phyloP scores from a whole-genome alignment of 23 tunicate genomes.

The Trididemnum nubilum region DNA sequence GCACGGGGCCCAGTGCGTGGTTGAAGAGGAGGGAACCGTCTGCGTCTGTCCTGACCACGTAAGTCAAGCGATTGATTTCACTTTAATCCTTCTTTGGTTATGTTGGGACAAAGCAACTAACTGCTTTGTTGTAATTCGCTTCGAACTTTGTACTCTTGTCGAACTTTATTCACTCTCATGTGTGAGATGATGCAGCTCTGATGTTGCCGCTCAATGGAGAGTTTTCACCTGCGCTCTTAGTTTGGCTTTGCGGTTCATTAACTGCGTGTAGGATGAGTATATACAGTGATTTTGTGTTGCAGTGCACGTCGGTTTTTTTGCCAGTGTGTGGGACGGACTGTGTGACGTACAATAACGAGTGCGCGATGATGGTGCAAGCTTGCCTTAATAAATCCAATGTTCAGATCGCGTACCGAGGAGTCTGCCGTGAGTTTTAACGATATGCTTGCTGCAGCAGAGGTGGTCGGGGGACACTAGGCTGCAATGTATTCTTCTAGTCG shows the following conservation, averaged over 20 bases:
- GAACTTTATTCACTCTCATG: too few species aligned
- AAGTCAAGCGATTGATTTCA: neutral
- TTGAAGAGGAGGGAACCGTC: slow-evolving; percentile 35
- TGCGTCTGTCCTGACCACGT: slow-evolving; percentile 81
- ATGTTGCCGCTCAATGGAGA: too few species aligned
- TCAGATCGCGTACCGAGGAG: slow-evolving; percentile 35
- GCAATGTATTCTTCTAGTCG: too few species aligned
- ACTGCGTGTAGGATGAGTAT: too few species aligned
- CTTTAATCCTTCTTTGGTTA: neutral
- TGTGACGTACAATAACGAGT: slow-evolving; percentile 78
- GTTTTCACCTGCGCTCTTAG: too few species aligned
- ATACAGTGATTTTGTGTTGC: neutral
- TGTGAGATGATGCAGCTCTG: too few species aligned
- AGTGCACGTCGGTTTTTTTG: slow-evolving; percentile 51
- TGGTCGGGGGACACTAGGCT: too few species aligned
- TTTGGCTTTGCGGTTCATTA: too few species aligned
- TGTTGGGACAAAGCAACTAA: neutral
- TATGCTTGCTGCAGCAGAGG: too few species aligned
- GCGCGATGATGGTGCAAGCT: slow-evolving; percentile 58
- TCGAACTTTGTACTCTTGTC: too few species aligned
- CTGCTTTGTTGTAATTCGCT: too few species aligned
- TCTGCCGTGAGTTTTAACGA: slow-evolving; percentile 76
- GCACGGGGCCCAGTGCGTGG: slow-evolving; percentile 76
- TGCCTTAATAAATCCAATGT: slow-evolving; percentile 49
- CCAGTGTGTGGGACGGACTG: slow-evolving; percentile 85